phyloP scores from a whole-genome alignment of 2,113 vertebrate species.

The Peromyscus maniculatus region DNA sequence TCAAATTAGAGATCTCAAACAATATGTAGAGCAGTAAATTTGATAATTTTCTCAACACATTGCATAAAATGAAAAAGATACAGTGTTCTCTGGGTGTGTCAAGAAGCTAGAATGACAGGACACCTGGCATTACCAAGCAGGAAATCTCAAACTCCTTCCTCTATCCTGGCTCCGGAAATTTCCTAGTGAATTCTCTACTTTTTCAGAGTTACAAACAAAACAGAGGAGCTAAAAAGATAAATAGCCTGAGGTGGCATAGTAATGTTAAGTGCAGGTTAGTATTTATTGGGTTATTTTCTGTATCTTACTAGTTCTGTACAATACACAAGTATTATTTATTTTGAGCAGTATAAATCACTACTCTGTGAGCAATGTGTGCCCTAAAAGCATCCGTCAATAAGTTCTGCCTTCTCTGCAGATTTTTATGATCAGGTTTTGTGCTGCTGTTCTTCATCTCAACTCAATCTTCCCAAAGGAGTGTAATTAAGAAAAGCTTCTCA shows the following conservation, averaged over 20 bases:
- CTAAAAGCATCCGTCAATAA: background rate
- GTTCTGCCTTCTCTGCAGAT: background rate
- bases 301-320: background rate
- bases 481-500: slow-evolving; percentile 51
- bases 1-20: background rate
- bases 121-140: background rate
- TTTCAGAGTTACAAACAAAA: background rate
- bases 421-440: background rate
- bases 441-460: background rate
- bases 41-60: background rate
- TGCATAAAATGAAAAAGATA: background rate
- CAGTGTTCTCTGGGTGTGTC: background rate
- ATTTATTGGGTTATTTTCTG: background rate
- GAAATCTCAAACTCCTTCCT: background rate
- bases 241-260: background rate
- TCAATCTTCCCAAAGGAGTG: background rate
- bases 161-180: background rate
- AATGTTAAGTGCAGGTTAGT: background rate
- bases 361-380: background rate
- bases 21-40: background rate
- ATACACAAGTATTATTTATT: background rate
- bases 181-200: background rate
- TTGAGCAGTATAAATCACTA: background rate
- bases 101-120: background rate
- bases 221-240: background rate